A percentile compares a stretch with the other conserved stretches of the same genome.
Evolutionary conservation across 1,140 invertebrate genomes (phyloP).

Genomic region (Pissodes strobi): DNA sequence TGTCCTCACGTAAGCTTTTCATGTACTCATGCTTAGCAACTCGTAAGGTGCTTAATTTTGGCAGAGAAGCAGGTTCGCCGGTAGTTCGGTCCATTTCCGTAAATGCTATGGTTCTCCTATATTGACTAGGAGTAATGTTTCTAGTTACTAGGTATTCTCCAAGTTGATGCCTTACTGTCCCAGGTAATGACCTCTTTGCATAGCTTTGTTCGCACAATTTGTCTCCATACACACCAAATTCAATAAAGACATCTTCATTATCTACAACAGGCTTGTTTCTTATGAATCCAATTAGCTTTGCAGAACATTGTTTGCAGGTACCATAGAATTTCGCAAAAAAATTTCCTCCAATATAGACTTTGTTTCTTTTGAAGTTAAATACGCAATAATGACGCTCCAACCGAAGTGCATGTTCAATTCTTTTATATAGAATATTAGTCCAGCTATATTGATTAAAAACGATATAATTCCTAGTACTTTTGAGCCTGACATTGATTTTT

Average conservation of each 20-base stretch:
- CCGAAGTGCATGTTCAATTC: neutral
- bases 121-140: neutral
- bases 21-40: constrained; percentile 1
- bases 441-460: neutral
- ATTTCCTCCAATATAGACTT: neutral
- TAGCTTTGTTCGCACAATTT: neutral
- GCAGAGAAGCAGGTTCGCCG: neutral
- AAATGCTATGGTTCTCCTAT: neutral
- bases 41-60: constrained; percentile 5
- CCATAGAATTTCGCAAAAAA: neutral
- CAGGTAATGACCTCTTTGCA: neutral
- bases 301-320: neutral
- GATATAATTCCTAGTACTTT: constrained; percentile 7
- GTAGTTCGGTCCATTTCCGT: neutral
- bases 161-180: neutral
- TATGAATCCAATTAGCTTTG: neutral
- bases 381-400: neutral
- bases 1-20: neutral
- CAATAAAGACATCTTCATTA: neutral
- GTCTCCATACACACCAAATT: neutral
- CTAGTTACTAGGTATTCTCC: neutral
- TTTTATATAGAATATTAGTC: neutral
- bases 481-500: neutral
- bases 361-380: neutral
- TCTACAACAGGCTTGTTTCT: neutral